Percentiles rank a stretch among this genome's conserved stretches.
Conservation (phyloP, 2,888 invertebrate genomes). For the Ischnus inquisitorius region DNA sequence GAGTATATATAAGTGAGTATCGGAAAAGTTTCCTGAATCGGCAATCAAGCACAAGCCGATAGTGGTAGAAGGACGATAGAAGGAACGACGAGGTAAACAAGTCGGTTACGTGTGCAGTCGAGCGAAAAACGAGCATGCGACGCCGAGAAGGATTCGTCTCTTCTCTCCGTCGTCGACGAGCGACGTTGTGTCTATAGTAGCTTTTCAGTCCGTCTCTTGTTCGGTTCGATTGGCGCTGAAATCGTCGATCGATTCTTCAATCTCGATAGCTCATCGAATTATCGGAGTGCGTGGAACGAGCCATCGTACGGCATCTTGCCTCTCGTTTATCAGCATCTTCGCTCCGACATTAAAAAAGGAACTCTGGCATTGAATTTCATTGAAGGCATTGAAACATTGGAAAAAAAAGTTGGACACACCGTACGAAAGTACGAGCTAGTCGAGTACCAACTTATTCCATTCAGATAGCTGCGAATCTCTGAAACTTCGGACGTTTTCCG, state of each 20-base stretch:
- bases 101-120: constrained; percentile 57
- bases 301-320: background rate
- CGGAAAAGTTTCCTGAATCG: constrained; percentile 62
- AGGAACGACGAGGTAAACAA: constrained; percentile 56
- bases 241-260: background rate
- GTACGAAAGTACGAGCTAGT: background rate
- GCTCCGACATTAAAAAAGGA: background rate
- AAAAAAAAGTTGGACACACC: background rate
- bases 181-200: no score
- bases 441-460: constrained; percentile 2
- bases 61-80: constrained; percentile 11
- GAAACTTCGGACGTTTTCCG: background rate
- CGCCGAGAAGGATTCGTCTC: constrained; percentile 1
- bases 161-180: background rate
- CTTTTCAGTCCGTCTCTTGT: no score
- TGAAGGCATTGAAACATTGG: background rate
- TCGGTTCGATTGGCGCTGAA: no score
- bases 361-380: background rate
- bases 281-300: background rate
- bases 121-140: constrained; percentile 34
- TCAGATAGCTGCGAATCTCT: background rate
- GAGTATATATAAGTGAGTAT: constrained; percentile 47
- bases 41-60: constrained; percentile 61
- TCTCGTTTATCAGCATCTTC: constrained; percentile 4
- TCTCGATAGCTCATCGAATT: background rate